Evolutionary conservation across 2,113 vertebrate species (phyloP).

Genomic region (Saimiri boliviensis): DNA sequence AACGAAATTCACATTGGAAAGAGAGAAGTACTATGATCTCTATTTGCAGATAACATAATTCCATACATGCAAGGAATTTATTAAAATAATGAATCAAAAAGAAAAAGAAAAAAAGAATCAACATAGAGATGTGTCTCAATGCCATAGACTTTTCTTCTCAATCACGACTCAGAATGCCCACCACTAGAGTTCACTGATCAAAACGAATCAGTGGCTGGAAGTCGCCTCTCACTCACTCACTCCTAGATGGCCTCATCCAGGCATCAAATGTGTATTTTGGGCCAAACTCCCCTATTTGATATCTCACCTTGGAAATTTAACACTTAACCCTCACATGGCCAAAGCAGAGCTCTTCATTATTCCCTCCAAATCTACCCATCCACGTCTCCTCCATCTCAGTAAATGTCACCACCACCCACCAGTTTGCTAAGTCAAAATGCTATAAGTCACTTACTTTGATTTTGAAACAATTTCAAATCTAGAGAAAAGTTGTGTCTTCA

Average conservation of each 20-base stretch:
- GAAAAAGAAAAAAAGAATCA: too few relatives aligned
- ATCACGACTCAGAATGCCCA: not conserved
- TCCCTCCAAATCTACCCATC: not conserved
- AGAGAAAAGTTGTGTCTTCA: too few relatives aligned
- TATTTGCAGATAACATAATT: not conserved
- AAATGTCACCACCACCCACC: not conserved
- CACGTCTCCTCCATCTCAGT: not conserved
- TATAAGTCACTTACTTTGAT: not conserved
- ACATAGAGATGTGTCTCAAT: too few relatives aligned
- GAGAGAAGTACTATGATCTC: not conserved
- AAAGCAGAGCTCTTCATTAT: not conserved
- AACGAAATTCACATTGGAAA: not conserved
- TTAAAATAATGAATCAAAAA: too few relatives aligned
- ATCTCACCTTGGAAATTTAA: not conserved
- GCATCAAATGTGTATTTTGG: not conserved
- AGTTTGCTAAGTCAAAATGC: not conserved
- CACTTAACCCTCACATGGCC: too few relatives aligned
- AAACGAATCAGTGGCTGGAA: not conserved
- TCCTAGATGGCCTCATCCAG: not conserved
- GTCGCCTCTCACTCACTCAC: not conserved
- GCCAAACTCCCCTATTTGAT: not conserved
- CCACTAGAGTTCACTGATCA: not conserved
- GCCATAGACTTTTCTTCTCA: not conserved
- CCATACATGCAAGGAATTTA: too few relatives aligned
- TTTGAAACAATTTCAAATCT: not conserved